These are phyloP conservation scores for Picus viridis DNA, from an alignment of 2,797 vertebrate genomes.

Conservation along the genomic window DNA sequence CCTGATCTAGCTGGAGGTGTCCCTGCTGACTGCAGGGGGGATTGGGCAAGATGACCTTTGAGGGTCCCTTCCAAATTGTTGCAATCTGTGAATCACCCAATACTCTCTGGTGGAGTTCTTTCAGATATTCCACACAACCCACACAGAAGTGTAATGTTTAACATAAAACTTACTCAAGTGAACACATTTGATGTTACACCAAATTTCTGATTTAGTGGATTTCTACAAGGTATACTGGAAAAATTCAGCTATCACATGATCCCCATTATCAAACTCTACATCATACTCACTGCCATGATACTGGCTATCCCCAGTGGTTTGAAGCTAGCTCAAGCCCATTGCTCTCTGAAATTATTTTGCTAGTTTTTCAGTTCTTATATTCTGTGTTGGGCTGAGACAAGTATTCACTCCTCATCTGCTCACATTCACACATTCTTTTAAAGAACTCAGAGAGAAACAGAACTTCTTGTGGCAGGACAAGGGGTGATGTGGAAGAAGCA, in stretches of 20 bases:
- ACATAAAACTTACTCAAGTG: not conserved
- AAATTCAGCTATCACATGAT: no score
- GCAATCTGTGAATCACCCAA: no score
- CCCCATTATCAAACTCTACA: accelerated
- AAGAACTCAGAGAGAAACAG: not conserved
- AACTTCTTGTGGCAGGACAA: not conserved
- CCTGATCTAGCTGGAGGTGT: no score
- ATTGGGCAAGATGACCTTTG: no score
- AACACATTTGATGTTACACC: not conserved
- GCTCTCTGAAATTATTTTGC: not conserved
- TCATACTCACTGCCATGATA: not conserved
- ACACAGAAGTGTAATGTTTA: accelerated
- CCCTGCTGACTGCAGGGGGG: no score
- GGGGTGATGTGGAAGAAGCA: no score
- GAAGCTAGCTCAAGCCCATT: not conserved
- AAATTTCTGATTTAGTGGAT: not conserved
- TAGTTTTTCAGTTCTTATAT: not conserved
- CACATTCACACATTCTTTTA: not conserved
- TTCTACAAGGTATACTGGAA: not conserved
- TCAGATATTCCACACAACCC: accelerated
- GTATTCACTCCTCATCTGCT: not conserved
- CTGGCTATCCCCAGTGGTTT: accelerated
- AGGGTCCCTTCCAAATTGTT: no score
- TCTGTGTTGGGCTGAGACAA: accelerated
- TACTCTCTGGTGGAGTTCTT: not conserved